Evolutionary conservation across 2,888 invertebrate species (phyloP).

Genomic region (Theodoxus fluviatilis): DNA sequence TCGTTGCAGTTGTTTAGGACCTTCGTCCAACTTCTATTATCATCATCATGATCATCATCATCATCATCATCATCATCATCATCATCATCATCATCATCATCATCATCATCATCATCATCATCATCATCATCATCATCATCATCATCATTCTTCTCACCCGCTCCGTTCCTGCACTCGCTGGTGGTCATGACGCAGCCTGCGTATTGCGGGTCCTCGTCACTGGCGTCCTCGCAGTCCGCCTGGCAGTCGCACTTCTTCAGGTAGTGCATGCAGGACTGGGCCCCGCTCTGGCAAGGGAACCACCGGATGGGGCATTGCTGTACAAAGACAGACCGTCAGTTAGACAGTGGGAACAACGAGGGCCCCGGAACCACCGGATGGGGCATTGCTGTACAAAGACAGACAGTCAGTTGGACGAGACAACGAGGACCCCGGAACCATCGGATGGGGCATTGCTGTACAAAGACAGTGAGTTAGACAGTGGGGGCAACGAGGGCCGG

Average conservation of each 20-base stretch:
- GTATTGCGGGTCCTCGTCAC: conserved; percentile 35
- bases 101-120: no score
- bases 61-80: no score
- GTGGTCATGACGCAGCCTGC: conserved; percentile 31
- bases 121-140: no score
- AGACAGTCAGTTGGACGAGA: no score
- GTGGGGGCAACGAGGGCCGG: neutral
- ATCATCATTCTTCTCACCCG: no score
- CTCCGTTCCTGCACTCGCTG: neutral
- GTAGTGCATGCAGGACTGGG: conserved; percentile 13
- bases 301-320: conserved; percentile 4
- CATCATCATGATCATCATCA: no score
- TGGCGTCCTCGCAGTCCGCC: conserved; percentile 37
- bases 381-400: conserved; percentile 5
- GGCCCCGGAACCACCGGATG: neutral
- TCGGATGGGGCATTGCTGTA: conserved; percentile 4
- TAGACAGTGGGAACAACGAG: neutral
- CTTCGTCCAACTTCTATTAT: no score
- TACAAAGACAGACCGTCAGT: neutral
- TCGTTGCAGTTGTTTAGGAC: no score
- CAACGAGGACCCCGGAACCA: no score
- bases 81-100: no score
- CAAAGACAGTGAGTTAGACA: conserved; percentile 8
- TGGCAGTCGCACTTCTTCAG: conserved; percentile 37
- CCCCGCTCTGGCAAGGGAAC: conserved; percentile 12